Base-by-base conservation (phyloP, 1,140 invertebrate species). In the Zophobas morio region DNA sequence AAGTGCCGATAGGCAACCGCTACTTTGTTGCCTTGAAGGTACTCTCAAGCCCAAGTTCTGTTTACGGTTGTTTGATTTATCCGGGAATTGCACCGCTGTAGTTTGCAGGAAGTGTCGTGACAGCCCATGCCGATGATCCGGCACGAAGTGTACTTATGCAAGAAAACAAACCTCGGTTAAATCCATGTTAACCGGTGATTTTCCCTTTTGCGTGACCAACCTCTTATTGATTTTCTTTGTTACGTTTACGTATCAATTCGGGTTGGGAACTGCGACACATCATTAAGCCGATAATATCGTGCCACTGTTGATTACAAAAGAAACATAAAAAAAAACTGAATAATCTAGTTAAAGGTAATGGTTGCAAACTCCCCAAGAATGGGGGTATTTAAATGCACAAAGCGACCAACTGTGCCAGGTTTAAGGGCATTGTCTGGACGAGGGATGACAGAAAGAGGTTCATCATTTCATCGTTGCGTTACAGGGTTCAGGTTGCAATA, bases 201-300 rank as follows among this genome's bases (percentile, higher is more conserved):
- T 74, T 72, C 53, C 66, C 53, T 56, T 34, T 77, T 42, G 76
- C 76, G 71, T 77, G 76, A 75, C 73, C 76, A 71, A 37, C 47
- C 35, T 37, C 49, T 54, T 77, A 77, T 77, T 63, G 76, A 77
- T 77, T 77, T 77, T 77, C 70, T 74, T 74, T 73, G 70, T 77
- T 73, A 73, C 49, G 71, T 73, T 73, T 73, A 73, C 56, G 76
- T 77, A 71, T 77, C 76, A 77, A 74, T 73, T 77, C 51, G 51
- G 57, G 40, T 34, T 60, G 42, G 70, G 57, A 66, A 77, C 56
- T 73, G 70, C 70, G 46, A 77, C 76, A 77, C 70, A 77, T 77
- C 57, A 77, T 77, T 77, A 74, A 49, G 53, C 46, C 35, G 76
- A 77, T 77, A 56, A 73, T 72, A 77, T 77, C 76, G 39, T 47